Conservation (phyloP, 2,797 vertebrate species). For the Anniella stebbinsi region DNA sequence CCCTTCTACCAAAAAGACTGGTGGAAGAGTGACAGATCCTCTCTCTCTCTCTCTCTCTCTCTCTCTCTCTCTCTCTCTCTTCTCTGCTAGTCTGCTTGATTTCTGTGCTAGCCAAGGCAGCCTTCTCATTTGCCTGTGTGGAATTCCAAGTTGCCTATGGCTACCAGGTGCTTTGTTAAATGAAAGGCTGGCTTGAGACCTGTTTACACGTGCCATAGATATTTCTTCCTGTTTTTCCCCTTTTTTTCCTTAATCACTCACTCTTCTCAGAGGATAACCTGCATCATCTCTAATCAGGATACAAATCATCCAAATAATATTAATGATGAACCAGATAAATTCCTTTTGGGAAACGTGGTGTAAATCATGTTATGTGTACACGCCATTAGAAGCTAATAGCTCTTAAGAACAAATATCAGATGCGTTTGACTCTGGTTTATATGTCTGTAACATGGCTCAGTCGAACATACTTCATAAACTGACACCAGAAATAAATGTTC, state of each 20-base stretch:
- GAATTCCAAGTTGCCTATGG: not conserved
- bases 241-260: conserved; percentile 69
- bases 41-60: too few species aligned
- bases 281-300: conserved; percentile 35
- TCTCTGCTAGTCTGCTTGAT: not conserved
- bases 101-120: not conserved
- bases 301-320: conserved; percentile 21
- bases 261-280: conserved; percentile 44
- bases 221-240: conserved; percentile 49
- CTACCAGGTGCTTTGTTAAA: not conserved
- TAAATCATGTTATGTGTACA: not conserved
- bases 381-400: not conserved
- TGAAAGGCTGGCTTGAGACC: conserved; percentile 52
- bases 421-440: not conserved
- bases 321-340: not conserved
- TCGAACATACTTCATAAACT: not conserved
- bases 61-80: too few species aligned
- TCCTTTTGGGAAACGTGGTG: conserved; percentile 4
- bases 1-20: not conserved
- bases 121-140: not conserved
- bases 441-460: not conserved
- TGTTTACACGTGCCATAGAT: conserved; percentile 70
- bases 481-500: not conserved
- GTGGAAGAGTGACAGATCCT: not conserved
- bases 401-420: conserved; percentile 7